Percentiles rank a stretch among this genome's conserved stretches.
These are phyloP conservation scores for Numida meleagris DNA, from an alignment of 2,113 vertebrate genomes.

Conservation along the genomic window DNA sequence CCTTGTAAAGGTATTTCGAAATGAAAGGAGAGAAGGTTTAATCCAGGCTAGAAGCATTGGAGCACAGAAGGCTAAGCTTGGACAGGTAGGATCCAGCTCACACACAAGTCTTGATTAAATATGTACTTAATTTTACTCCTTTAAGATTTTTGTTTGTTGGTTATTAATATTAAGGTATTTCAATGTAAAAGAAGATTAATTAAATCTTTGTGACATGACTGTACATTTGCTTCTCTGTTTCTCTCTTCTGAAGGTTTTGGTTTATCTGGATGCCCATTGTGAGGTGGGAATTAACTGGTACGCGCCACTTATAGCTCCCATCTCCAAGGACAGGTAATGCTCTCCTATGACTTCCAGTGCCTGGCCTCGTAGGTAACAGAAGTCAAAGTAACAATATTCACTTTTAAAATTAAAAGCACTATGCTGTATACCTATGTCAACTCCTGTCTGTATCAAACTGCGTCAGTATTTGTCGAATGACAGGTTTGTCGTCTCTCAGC, in stretches of 20 bases:
- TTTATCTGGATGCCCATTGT: slow-evolving; percentile 98
- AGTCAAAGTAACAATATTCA: background rate
- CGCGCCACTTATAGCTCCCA: slow-evolving; percentile 92
- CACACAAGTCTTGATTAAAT: background rate
- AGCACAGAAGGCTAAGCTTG: slow-evolving; percentile 90
- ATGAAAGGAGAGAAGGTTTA: slow-evolving; percentile 95
- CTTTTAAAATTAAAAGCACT: background rate
- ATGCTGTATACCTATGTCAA: background rate
- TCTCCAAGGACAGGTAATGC: slow-evolving; percentile 96
- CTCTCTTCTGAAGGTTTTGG: slow-evolving; percentile 86
- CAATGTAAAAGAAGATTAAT: background rate
- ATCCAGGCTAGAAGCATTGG: slow-evolving; percentile 98
- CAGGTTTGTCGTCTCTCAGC: background rate
- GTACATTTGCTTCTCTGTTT: slow-evolving; percentile 36
- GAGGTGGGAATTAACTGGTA: slow-evolving; percentile 98
- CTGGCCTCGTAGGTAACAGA: slow-evolving; percentile 3
- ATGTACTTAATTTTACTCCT: background rate
- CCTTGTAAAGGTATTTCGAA: slow-evolving; percentile 94
- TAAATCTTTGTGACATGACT: background rate
- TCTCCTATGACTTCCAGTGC: background rate
- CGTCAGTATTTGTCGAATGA: background rate
- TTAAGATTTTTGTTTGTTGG: background rate
- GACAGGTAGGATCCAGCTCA: slow-evolving; percentile 83
- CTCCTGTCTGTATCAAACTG: background rate
- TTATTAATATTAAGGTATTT: background rate